phyloP scores from a whole-genome alignment of 2,888 invertebrate genomes.

The Drosophila seclusa region DNA sequence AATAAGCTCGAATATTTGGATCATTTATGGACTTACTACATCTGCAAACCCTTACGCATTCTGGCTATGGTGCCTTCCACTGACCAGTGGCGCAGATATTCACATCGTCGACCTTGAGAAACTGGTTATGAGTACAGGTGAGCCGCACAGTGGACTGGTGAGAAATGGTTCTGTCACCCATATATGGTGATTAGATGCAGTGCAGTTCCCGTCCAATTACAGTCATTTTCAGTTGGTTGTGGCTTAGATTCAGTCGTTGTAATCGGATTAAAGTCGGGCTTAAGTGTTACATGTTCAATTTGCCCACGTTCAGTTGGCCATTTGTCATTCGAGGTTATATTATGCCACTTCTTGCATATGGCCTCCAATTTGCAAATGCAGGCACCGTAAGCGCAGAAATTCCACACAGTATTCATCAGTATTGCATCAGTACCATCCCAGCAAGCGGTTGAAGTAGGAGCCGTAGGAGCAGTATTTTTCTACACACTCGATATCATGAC shows the following conservation, averaged over 20 bases:
- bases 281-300: too few relatives aligned
- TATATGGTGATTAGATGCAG: not conserved
- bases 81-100: conserved; percentile 37
- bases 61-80: conserved; percentile 28
- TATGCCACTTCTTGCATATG: conserved; percentile 14
- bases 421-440: conserved; percentile 43
- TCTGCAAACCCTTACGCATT: conserved; percentile 28
- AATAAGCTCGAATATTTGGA: conserved; percentile 6
- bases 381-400: conserved; percentile 73
- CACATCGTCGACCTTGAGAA: conserved; percentile 15
- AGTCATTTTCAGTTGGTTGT: not conserved
- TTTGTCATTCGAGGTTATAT: not conserved
- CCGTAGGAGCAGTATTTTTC: conserved; percentile 31
- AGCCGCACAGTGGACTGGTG: conserved; percentile 24
- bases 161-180: not conserved
- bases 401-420: conserved; percentile 62
- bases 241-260: not conserved
- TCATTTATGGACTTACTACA: not conserved
- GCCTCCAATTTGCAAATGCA: conserved; percentile 24
- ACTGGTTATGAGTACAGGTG: not conserved
- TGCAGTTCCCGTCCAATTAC: conserved; percentile 12
- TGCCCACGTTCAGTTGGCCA: not conserved
- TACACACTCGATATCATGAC: conserved; percentile 13
- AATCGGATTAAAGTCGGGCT: not conserved
- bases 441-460: conserved; percentile 23